phyloP scores from a whole-genome alignment of 37 sponge, comb jelly and placozoan genomes.

The Eunapius fragilis region DNA sequence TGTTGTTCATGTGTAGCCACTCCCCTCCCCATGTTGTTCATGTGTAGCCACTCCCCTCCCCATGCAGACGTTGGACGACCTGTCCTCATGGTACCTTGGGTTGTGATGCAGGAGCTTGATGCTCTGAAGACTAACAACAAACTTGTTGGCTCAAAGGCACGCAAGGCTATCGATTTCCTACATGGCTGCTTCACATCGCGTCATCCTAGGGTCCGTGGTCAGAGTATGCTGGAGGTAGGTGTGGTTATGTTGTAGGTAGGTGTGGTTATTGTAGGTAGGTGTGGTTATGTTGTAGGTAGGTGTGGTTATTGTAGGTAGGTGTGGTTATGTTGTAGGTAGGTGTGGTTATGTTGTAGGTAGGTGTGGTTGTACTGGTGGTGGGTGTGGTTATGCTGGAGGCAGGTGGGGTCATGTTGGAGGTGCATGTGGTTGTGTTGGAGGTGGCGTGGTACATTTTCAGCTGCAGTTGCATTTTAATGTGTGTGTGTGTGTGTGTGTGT shows the following conservation, averaged over 20 bases:
- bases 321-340: no score
- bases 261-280: no score
- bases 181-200: constrained; percentile 54
- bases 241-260: not conserved
- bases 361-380: constrained; percentile 83
- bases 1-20: no score
- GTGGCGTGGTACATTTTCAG: no score
- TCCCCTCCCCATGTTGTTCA: not conserved
- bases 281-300: no score
- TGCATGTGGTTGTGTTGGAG: no score
- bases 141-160: constrained; percentile 25
- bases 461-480: no score
- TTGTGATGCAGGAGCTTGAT: constrained; percentile 90
- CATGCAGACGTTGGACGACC: constrained; percentile 64
- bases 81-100: constrained; percentile 84
- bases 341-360: no score
- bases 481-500: not conserved
- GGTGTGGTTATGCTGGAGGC: not conserved
- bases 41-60: no score
- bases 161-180: constrained; percentile 67
- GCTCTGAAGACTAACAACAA: constrained; percentile 45
- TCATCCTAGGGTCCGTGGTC: constrained; percentile 74
- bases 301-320: no score
- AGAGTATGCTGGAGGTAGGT: constrained; percentile 81
- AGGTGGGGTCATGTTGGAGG: no score